Conservation (phyloP, 2,888 invertebrate genomes). For the Hecatera dysodea region DNA sequence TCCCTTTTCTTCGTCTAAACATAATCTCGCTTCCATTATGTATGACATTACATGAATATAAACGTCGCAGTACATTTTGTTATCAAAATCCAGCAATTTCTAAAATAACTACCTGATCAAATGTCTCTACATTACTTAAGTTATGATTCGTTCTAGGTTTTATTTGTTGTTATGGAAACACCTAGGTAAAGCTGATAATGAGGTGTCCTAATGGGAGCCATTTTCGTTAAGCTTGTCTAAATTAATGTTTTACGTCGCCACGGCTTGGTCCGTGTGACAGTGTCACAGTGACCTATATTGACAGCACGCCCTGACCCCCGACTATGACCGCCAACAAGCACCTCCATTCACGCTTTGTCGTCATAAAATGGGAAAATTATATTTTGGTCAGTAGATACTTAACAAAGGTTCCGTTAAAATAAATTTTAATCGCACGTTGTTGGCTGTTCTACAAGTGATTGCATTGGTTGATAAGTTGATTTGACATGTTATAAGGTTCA, state of each 20-base stretch:
- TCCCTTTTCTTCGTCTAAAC: slow-evolving; percentile 4
- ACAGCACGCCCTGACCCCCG: slow-evolving; percentile 41
- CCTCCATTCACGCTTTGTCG: slow-evolving; percentile 47
- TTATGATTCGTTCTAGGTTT: slow-evolving; percentile 9
- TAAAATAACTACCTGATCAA: neutral
- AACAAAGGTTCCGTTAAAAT: slow-evolving; percentile 18
- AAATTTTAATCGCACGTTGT: slow-evolving; percentile 10
- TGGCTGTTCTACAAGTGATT: slow-evolving; percentile 12
- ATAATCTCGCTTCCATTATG: slow-evolving; percentile 3
- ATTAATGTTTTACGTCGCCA: slow-evolving; percentile 62
- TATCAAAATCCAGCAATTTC: neutral
- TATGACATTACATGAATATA: neutral
- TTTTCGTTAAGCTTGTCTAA: slow-evolving; percentile 63
- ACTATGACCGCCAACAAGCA: slow-evolving; percentile 45
- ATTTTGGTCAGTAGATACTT: slow-evolving; percentile 28
- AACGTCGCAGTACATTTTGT: neutral
- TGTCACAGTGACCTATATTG: slow-evolving; percentile 68
- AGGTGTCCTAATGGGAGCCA: slow-evolving; percentile 68
- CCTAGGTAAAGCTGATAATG: slow-evolving; percentile 55
- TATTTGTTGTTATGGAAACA: neutral
- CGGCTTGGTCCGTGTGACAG: slow-evolving; percentile 34
- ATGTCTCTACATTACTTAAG: slow-evolving; percentile 21
- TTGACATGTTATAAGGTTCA: neutral
- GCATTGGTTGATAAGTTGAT: slow-evolving; percentile 12
- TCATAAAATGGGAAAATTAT: slow-evolving; percentile 41